phyloP scores from a whole-genome alignment of 1,140 invertebrate genomes.

The Oedothorax gibbosus region DNA sequence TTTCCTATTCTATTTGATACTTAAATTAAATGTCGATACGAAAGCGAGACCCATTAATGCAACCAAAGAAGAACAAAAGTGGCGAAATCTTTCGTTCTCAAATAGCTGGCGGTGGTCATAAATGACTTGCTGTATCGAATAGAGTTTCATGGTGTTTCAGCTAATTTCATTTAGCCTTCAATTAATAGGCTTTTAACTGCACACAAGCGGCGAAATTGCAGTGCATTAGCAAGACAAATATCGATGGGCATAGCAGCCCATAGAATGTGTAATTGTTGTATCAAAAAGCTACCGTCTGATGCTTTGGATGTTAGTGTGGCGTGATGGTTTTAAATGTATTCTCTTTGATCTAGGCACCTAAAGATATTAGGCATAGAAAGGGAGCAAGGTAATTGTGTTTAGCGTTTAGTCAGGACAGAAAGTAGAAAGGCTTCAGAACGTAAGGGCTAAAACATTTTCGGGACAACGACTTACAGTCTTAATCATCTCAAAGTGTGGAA shows the following conservation, averaged over 20 bases:
- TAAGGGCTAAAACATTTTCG: constrained; percentile 31
- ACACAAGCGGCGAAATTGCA: constrained; percentile 29
- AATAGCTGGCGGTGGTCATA: constrained; percentile 14
- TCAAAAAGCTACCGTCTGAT: constrained; percentile 27
- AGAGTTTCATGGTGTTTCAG: constrained; percentile 28
- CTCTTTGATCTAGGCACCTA: constrained; percentile 31
- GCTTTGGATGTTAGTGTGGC: constrained; percentile 21
- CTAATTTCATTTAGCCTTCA: constrained; percentile 37
- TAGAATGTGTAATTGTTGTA: constrained; percentile 40
- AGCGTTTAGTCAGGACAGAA: constrained; percentile 21
- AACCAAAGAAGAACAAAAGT: constrained; percentile 14
- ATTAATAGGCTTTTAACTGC: constrained; percentile 34
- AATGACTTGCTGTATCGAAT: constrained; percentile 12
- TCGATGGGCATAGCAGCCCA: constrained; percentile 22
- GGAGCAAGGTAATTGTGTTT: constrained; percentile 23
- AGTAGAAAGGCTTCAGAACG: constrained; percentile 16
- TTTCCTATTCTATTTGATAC: constrained; percentile 28
- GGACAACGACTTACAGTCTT: constrained; percentile 33
- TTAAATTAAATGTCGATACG: constrained; percentile 29
- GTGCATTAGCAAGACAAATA: constrained; percentile 33
- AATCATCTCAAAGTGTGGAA: constrained; percentile 32
- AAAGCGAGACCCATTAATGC: constrained; percentile 12
- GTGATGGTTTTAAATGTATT: constrained; percentile 28
- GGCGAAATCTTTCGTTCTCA: constrained; percentile 11
- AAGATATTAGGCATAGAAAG: constrained; percentile 33